Evolutionary conservation across 2,888 invertebrate genomes (phyloP).

Genomic region (Pegoplata infirma): DNA sequence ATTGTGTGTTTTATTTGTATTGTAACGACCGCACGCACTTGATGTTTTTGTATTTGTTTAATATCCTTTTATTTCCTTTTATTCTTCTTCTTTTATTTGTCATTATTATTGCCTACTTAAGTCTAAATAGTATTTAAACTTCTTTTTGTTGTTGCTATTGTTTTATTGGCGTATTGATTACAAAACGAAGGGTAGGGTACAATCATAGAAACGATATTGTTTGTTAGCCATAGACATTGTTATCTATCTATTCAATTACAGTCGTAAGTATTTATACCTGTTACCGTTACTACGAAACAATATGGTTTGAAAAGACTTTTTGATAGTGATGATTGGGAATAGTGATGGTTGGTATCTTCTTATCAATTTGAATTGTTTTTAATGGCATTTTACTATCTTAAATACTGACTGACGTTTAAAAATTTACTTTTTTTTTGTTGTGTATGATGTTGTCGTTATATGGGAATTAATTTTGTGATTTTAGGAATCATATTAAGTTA

Average conservation of each 20-base stretch:
- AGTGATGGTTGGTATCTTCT: not conserved
- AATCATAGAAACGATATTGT: not conserved
- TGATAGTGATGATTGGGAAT: not conserved
- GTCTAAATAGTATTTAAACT: conserved; percentile 27
- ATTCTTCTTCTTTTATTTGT: not conserved
- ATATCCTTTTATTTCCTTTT: conserved; percentile 10
- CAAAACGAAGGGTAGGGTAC: not conserved
- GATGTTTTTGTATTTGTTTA: conserved; percentile 6
- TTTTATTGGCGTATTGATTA: conserved; percentile 6
- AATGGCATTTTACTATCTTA: conserved; percentile 27
- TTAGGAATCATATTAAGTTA: conserved; percentile 7
- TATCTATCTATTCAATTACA: conserved; percentile 13
- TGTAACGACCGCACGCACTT: conserved; percentile 53
- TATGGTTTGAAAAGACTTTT: not conserved
- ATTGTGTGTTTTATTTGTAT: conserved; percentile 45
- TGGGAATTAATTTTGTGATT: conserved; percentile 29
- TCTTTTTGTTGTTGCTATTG: too few species aligned
- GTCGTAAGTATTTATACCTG: conserved; percentile 7
- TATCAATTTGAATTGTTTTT: conserved; percentile 29
- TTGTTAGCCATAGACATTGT: conserved; percentile 10
- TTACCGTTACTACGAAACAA: conserved; percentile 10
- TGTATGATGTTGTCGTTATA: conserved; percentile 13
- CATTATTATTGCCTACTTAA: conserved; percentile 20
- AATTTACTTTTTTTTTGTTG: conserved; percentile 5
- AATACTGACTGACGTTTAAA: conserved; percentile 9